A percentile compares a stretch with the other conserved stretches of the same genome.
Evolutionary conservation across 2,888 invertebrate species (phyloP).

Genomic region (Cephus nigrinus): DNA sequence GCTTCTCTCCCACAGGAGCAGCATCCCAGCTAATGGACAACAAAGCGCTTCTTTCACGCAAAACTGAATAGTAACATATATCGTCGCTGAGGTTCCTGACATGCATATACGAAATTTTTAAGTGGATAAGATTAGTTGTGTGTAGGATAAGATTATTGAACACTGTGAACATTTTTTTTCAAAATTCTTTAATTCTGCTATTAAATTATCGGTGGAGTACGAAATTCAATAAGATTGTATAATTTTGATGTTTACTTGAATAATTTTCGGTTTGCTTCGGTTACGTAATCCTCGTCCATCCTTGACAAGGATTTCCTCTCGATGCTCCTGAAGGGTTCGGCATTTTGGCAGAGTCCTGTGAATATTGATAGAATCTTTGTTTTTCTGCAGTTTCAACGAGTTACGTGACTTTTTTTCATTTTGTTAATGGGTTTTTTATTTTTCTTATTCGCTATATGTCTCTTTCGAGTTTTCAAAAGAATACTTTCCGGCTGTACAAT

Average conservation of each 20-base stretch:
- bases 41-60: slow-evolving; percentile 12
- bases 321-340: slow-evolving; percentile 31
- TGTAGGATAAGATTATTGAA: neutral
- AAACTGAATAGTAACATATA: neutral
- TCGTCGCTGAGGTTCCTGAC: neutral
- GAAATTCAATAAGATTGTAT: neutral
- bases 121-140: neutral
- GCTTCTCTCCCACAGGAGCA: slow-evolving; percentile 39
- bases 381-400: slow-evolving; percentile 3
- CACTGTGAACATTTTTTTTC: neutral
- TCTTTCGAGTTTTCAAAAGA: no score
- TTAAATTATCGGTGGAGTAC: neutral
- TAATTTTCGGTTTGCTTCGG: slow-evolving; percentile 9
- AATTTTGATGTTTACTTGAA: slow-evolving; percentile 31
- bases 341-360: slow-evolving; percentile 50
- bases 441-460: neutral
- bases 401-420: slow-evolving; percentile 4
- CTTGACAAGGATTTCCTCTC: slow-evolving; percentile 27
- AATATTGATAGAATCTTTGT: neutral
- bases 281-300: slow-evolving; percentile 34
- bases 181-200: neutral
- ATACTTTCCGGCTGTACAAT: neutral
- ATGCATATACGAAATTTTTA: neutral
- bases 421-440: slow-evolving; percentile 5
- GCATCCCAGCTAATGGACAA: slow-evolving; percentile 42